Evolutionary conservation across 2,113 vertebrate species (phyloP).

Genomic region (Cyprinus carpio): DNA sequence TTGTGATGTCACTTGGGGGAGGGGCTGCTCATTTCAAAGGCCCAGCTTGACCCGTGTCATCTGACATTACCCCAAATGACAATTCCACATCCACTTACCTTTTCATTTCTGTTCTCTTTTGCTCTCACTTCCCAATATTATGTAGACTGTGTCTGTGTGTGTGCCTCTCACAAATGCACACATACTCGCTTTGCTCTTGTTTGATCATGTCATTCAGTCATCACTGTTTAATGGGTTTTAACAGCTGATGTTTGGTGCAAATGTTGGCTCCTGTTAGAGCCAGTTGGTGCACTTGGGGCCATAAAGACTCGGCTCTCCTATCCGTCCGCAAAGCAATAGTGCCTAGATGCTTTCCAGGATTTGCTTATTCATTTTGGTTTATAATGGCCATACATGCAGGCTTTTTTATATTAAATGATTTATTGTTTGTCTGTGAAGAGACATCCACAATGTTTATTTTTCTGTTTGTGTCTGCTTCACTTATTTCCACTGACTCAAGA

Average conservation of each 20-base stretch:
- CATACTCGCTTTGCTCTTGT: not conserved
- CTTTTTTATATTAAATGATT: constrained; percentile 4
- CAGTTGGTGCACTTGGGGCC: constrained; percentile 37
- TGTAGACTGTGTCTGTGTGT: not conserved
- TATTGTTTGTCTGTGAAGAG: not conserved
- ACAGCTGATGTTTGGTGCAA: constrained; percentile 51
- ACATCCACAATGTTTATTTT: not conserved
- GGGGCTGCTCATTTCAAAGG: not conserved
- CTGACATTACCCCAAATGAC: constrained; percentile 33
- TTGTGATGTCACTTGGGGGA: constrained; percentile 34
- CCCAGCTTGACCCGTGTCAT: not conserved
- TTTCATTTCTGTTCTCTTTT: constrained; percentile 38
- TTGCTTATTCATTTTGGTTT: constrained; percentile 3
- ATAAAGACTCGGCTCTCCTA: not conserved
- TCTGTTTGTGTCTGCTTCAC: not conserved
- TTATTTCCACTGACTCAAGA: constrained; percentile 26
- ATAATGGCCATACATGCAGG: not conserved
- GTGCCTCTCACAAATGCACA: not conserved
- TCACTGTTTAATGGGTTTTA: constrained; percentile 44
- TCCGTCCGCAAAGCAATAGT: not conserved
- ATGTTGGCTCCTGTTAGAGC: constrained; percentile 23
- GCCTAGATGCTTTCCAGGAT: not conserved
- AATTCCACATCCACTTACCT: not conserved
- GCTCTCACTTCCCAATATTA: constrained; percentile 7
- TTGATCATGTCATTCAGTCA: constrained; percentile 22